Percentiles rank a stretch among this genome's conserved stretches.
Conservation (phyloP, 2,797 vertebrate species). For the Pseudotriccus pelzelni region DNA sequence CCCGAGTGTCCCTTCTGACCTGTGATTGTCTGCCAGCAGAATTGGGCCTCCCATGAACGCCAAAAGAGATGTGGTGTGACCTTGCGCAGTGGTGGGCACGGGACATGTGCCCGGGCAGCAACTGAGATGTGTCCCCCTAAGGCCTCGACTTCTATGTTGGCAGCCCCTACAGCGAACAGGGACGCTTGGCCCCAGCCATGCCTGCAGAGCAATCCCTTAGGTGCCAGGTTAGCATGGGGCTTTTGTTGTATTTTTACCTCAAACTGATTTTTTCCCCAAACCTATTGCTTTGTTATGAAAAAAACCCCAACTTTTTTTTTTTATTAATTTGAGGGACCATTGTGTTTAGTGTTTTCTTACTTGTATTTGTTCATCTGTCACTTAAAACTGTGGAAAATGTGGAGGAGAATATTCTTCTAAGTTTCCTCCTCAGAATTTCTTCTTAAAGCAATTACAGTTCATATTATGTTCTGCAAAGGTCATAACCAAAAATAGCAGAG, state of each 20-base stretch:
- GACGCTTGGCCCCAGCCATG: neutral
- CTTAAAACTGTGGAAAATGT: neutral
- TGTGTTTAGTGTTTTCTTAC: neutral
- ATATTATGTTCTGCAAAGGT: neutral
- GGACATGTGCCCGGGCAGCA: neutral
- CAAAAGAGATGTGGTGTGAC: neutral
- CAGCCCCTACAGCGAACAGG: neutral
- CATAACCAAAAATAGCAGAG: neutral
- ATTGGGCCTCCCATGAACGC: neutral
- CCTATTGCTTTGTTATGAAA: neutral
- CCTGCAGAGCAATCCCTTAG: neutral
- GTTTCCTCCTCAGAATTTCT: neutral
- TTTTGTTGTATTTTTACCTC: neutral
- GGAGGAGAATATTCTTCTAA: neutral
- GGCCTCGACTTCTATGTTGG: neutral
- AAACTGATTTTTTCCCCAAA: neutral
- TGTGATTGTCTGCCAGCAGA: conserved; percentile 16
- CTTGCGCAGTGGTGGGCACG: neutral
- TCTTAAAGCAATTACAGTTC: neutral
- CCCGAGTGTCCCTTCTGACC: neutral
- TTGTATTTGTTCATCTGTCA: neutral
- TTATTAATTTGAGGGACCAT: neutral
- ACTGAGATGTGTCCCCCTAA: neutral
- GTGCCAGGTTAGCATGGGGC: neutral
- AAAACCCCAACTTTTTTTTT: neutral